Base-by-base conservation (phyloP, 2,888 invertebrate species). In the Creontiades dilutus region DNA sequence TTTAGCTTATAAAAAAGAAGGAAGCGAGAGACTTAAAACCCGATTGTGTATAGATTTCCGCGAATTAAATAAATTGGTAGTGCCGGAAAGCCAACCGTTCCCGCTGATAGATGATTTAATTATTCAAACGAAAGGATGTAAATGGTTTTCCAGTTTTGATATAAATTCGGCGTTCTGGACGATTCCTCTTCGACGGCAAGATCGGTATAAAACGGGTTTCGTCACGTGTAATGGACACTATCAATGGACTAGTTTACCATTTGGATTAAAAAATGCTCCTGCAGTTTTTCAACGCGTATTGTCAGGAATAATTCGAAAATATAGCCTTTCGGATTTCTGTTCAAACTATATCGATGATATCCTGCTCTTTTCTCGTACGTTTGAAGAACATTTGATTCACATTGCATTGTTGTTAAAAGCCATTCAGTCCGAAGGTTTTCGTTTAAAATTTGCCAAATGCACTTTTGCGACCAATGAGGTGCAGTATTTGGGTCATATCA, bases 31-130 rank as follows among this genome's bases (percentile, higher is more conserved):
- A 81, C 11, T 16, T 16, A 90, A 81, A 48, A 86, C 86, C 2
- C 37, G 89, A 12, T 27, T 90, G 81, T 90, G 81, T 47, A 57
- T 87, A 55, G 90, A 87, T 86, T 90, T 90, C 86, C 14, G 90
- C 23, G 90, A 90, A 7, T 55, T 90, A 28, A 90, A 90, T 52
- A 90, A 90, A 88, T 19, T 90, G 16, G 19, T 89, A 19, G 76
- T 89, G 4, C 90, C 90, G 46, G 61, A 89, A 89, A 57, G 80
- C 28, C 61, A 90, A 16, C 90, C 82, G n/a, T 90, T 88, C 19
- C 90, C 90, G 0, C 57, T 90, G 13, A 90, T 90, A 23, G 90
- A 86, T 37, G 86, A 90, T 80, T 37, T 90, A 7, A 87, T 90
- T 13, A 80, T 87, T 23, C 13, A 87, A 78, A 87, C 90, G 14